A percentile compares a stretch with the other conserved stretches of the same genome.
phyloP scores from a whole-genome alignment of 2,113 vertebrate species.

The Pluvialis apricaria region DNA sequence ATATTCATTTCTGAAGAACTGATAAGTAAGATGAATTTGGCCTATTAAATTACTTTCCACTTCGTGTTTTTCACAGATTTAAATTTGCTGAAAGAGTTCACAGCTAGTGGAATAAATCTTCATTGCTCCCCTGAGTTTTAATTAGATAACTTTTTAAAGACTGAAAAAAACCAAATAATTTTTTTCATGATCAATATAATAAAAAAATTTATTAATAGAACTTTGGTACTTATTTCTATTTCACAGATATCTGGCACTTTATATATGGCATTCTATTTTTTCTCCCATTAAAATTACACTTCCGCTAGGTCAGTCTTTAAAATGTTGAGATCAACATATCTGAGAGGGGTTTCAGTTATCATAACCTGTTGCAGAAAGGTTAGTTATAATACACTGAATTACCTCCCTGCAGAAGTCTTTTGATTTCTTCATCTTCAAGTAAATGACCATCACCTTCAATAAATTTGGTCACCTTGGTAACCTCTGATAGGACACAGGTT shows the following conservation, averaged over 20 bases:
- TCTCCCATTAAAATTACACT: background rate
- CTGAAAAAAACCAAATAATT: background rate
- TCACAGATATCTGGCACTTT: background rate
- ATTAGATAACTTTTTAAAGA: slow-evolving; percentile 79
- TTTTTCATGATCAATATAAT: background rate
- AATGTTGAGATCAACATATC: slow-evolving; percentile 53
- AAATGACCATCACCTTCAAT: slow-evolving; percentile 83
- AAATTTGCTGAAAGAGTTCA: background rate
- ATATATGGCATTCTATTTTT: background rate
- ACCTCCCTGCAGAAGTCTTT: slow-evolving; percentile 87
- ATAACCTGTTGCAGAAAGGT: slow-evolving; percentile 63
- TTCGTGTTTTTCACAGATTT: background rate
- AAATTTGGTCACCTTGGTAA: slow-evolving; percentile 84
- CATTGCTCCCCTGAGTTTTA: slow-evolving; percentile 68
- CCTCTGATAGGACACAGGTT: slow-evolving; percentile 82
- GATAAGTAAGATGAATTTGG: slow-evolving; percentile 25
- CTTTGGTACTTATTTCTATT: background rate
- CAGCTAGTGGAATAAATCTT: slow-evolving; percentile 69
- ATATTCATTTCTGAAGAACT: slow-evolving; percentile 66
- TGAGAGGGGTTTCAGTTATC: slow-evolving; percentile 29
- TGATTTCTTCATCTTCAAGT: slow-evolving; percentile 85
- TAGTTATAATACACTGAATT: slow-evolving; percentile 75
- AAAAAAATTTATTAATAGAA: background rate
- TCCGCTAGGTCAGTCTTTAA: slow-evolving; percentile 68
- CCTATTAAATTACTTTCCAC: background rate